Base-by-base conservation (phyloP, 2,797 vertebrate genomes). In the Notamacropus eugenii region DNA sequence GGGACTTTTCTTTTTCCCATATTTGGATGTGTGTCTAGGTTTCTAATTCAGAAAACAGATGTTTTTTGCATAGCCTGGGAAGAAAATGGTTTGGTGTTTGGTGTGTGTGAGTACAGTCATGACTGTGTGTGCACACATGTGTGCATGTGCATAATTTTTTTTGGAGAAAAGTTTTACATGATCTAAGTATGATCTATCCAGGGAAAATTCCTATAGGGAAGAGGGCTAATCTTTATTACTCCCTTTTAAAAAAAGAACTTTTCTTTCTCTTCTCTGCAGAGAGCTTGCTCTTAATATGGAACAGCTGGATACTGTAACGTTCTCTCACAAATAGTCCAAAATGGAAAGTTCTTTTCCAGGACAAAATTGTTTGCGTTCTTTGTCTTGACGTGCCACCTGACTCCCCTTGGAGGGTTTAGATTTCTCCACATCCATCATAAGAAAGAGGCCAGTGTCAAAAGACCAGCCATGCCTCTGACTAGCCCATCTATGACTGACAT, bases 401-500 rank as follows among this genome's bases (percentile, higher is more conserved):
- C 99, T 98, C 99, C 98, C 98, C 98, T 98, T 97, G 98, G 97
- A 98, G 98, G 99, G 99, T 99, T 99, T 99, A 99, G 96, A 98
- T 99, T 99, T 99, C 99, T 98, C 96, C 97, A 98, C 99, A 99
- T 99, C 99, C 99, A 99, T 99, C 99, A 99, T 99, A 98, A 98
- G 98, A 98, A 99, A 98, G 98, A 99, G 98, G 97, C 98, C 98
- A 98, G 96, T 99, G 99, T 99, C 99, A 99, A 97, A 98, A 98
- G 98, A 98, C 98, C 92, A 29, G 98, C 98, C 98, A 98, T 98
- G 98, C 98, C 98, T 98, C 99, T 98, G 98, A 98, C 97, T 99
- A 99, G 99, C 98, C 99, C 99, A 98, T 99, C 99, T 99, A 98
- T 99, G 99, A 99, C 99, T 99, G 99, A 99, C 99, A 99, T 99